A percentile compares a stretch with the other conserved stretches of the same genome.
Evolutionary conservation across 2,888 invertebrate genomes (phyloP).

Genomic region (Microchrysa polita): DNA sequence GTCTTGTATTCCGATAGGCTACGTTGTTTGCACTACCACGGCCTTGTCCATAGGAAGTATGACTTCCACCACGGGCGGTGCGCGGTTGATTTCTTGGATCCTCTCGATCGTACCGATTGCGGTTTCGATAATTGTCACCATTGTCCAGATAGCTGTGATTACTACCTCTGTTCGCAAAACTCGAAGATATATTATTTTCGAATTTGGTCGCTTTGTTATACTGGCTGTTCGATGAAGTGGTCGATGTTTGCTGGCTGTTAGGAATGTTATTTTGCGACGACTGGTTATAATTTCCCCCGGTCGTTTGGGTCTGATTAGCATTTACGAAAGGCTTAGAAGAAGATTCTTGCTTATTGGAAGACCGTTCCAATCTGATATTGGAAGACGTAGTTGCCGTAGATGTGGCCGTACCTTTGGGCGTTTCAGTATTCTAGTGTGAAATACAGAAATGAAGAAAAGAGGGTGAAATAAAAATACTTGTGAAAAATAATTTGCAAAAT

Average conservation of each 20-base stretch:
- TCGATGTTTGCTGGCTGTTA: background rate
- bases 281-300: constrained; percentile 37
- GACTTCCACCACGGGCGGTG: background rate
- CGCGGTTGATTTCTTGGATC: constrained; percentile 4
- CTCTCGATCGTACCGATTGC: constrained; percentile 46
- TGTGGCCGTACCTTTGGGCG: constrained; percentile 9
- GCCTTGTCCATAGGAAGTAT: background rate
- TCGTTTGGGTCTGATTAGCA: constrained; percentile 46
- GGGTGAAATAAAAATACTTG: background rate
- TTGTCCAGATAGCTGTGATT: constrained; percentile 40
- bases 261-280: constrained; percentile 39
- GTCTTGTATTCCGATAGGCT: constrained; percentile 36
- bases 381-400: constrained; percentile 30
- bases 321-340: background rate
- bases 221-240: background rate
- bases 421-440: constrained; percentile 27
- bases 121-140: constrained; percentile 35
- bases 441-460: background rate
- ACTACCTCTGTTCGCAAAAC: constrained; percentile 55
- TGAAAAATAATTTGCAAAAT: background rate
- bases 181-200: constrained; percentile 64
- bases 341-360: constrained; percentile 47
- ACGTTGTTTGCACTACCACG: constrained; percentile 48
- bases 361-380: constrained; percentile 41
- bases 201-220: constrained; percentile 53